Evolutionary conservation across 2,113 vertebrate genomes (phyloP).

Genomic region (Calonectris borealis): DNA sequence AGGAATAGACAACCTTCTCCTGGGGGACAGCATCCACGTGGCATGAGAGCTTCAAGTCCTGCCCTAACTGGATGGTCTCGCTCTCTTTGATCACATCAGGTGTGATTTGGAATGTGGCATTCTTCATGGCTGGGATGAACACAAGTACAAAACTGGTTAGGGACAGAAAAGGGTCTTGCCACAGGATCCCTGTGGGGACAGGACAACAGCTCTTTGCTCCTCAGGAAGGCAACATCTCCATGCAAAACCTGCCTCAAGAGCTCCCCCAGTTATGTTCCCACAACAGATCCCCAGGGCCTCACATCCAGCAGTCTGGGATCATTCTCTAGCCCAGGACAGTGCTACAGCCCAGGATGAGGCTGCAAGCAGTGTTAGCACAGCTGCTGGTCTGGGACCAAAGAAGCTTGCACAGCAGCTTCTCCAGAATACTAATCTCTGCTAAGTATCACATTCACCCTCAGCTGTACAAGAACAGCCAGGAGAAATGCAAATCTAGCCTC

Average conservation of each 20-base stretch:
- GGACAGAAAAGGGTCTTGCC: neutral
- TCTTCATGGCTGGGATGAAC: constrained; percentile 84
- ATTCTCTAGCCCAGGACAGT: neutral
- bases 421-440: neutral
- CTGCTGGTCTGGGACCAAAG: neutral
- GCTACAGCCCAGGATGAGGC: neutral
- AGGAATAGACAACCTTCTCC: constrained; percentile 96
- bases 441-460: neutral
- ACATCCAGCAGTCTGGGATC: neutral
- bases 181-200: neutral
- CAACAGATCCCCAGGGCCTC: neutral
- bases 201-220: neutral
- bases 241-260: neutral
- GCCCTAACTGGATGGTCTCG: constrained; percentile 94
- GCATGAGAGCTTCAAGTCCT: constrained; percentile 96
- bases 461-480: neutral
- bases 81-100: constrained; percentile 98
- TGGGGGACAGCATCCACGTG: constrained; percentile 97
- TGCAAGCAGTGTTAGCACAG: neutral
- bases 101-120: constrained; percentile 96
- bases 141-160: constrained; percentile 16
- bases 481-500: neutral
- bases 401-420: neutral
- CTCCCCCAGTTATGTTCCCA: neutral
- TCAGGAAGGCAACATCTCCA: neutral